Evolutionary conservation across 1,140 invertebrate species (phyloP).

Genomic region (Drosophila lacteicornis): DNA sequence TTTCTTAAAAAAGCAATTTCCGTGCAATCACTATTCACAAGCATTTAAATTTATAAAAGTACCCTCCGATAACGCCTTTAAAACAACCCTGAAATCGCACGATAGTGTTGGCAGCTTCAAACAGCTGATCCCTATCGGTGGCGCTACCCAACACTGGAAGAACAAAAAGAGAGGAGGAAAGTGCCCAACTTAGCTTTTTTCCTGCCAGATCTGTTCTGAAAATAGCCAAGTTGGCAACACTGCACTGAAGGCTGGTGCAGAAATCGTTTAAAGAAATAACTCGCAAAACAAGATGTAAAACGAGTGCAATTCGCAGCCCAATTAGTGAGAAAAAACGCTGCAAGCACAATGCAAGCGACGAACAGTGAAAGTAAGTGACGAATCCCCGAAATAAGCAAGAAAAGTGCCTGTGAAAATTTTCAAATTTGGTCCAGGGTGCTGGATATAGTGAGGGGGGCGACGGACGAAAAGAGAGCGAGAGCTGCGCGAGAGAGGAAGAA

Average conservation of each 20-base stretch:
- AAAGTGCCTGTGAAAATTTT: slow-evolving; percentile 61
- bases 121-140: no score
- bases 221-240: no score
- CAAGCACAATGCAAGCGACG: slow-evolving; percentile 27
- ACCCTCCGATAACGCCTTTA: no score
- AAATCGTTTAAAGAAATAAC: slow-evolving; percentile 15
- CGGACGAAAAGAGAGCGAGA: slow-evolving; percentile 32
- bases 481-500: slow-evolving; percentile 54
- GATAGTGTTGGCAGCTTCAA: no score
- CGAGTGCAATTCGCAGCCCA: slow-evolving; percentile 13
- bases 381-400: slow-evolving; percentile 5
- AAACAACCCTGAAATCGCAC: no score
- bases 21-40: no score
- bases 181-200: no score
- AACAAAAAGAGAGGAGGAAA: no score
- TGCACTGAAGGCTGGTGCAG: neutral
- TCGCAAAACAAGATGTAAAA: slow-evolving; percentile 36
- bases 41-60: no score
- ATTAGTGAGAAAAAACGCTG: slow-evolving; percentile 17
- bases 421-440: slow-evolving; percentile 42
- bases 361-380: slow-evolving; percentile 29
- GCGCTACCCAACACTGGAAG: no score
- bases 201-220: no score
- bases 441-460: slow-evolving; percentile 11
- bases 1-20: no score